Evolutionary conservation across 1,140 invertebrate genomes (phyloP), one percentile per base, ranked within the genome.

Genomic region (Dolichoris vasculosae): DNA sequence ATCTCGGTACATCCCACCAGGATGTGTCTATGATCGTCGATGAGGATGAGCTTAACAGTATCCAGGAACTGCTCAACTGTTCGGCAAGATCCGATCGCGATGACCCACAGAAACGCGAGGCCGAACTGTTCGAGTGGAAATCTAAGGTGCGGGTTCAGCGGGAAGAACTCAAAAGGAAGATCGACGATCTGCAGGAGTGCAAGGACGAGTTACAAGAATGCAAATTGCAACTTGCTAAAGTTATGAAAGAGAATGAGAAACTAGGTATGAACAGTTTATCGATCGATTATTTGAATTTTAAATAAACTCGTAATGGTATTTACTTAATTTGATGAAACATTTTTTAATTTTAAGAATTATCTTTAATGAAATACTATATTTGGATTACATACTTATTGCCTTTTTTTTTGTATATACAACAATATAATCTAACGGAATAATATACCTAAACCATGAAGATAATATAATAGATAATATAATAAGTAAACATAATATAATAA

Each of bases 151-250:
- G 79, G 73, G 87, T 78, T 23, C 38, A 88, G 8, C 30, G 78
- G 0, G 63, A 81, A 11, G 87, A 87, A 17, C 77, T 86, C n/a
- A 84, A 88, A 0, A 81, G 86, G 20, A 73, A 69, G 40, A 87
- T 81, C 38, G 75, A 86, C 0, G 84, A 80, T 0, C 64, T 85
- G 4, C 8, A 83, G 0, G 89, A 88, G 30, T 78, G 64, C 30
- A 43, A 81, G 2, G 87, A 88, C 0, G 89, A 89, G 6, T 40
- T 89, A 11, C 82, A 86, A 2, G 67, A 87, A 2, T 43, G 46
- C 0, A 87, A 82, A 48, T 55, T 77, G 3, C 20, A 81, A 9
- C 0, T 86, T 0, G 78, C 77, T 0, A 71, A 87, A 30, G n/a
- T 88, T 0, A 40, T 69, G 11, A 80, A 86, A 0, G 86, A 88